These are phyloP conservation scores for Laodelphax striatellus DNA, from an alignment of 1,140 invertebrate species.

Conservation along the genomic window DNA sequence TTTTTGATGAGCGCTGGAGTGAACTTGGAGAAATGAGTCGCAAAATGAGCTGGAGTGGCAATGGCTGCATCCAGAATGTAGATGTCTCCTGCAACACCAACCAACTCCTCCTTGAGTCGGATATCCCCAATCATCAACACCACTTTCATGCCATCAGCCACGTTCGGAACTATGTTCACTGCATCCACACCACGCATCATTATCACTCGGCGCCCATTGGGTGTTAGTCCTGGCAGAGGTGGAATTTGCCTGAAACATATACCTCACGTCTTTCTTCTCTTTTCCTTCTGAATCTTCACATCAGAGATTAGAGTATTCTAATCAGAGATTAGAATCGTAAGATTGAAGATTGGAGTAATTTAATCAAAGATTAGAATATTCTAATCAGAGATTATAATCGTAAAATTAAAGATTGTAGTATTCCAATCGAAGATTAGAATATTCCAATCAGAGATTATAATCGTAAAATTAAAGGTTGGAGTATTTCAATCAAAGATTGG, in stretches of 20 bases:
- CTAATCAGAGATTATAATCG: too few species aligned
- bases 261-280: too few species aligned
- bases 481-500: too few species aligned
- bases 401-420: too few species aligned
- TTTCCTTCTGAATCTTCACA: too few species aligned
- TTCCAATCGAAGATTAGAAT: too few species aligned
- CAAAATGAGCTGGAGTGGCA: conserved; percentile 57
- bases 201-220: conserved; percentile 61
- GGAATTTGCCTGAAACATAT: conserved; percentile 59
- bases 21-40: conserved; percentile 61
- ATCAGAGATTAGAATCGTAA: too few species aligned
- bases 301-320: too few species aligned
- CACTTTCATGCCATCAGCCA: conserved; percentile 60
- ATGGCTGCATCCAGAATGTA: conserved; percentile 65
- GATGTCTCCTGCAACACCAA: conserved; percentile 68
- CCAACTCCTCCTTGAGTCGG: conserved; percentile 56
- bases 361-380: too few species aligned
- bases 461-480: too few species aligned
- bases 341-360: too few species aligned
- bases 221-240: conserved; percentile 61
- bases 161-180: conserved; percentile 41
- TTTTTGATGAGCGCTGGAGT: conserved; percentile 64
- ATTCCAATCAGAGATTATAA: too few species aligned
- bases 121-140: conserved; percentile 72
- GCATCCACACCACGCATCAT: conserved; percentile 48